Evolutionary conservation across 2,888 invertebrate genomes (phyloP), one percentile per base, ranked within the genome.

Genomic region (Pyrrhia umbra): DNA sequence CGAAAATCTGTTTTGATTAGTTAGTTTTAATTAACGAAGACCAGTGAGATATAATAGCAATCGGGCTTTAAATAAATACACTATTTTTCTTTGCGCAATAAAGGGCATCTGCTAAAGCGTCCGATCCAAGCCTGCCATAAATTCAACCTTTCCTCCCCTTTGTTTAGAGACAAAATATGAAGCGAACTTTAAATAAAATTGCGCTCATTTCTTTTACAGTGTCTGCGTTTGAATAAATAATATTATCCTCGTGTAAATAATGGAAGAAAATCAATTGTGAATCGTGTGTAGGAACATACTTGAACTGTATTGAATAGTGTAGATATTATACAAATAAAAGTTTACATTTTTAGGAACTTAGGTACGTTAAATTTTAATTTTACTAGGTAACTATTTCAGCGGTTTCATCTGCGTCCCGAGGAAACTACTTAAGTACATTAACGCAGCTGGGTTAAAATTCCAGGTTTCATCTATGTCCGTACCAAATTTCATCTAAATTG

Each of bases 91-190:
- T 25, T 25, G n/a, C 62, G 55, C 47, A 68, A 75, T 77, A 65
- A 67, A 46, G 37, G 61, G 58, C 81, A 78, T 77, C 79, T 79
- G 79, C 58, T 49, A 54, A 61, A 30, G 25, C 58, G 68, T 47
- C 67, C 47, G 55, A 64, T 69, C 50, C 60, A 65, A 68, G 49
- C 61, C 37, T 20, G 50, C 61, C 50, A 80, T 80, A 79, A 78
- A 72, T 72, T 60, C 21, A 50, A 58, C 42, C 56, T 43, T 56
- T 59, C 45, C 49, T 57, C 65, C 65, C 75, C 75, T 75, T 71
- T 80, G 68, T 75, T 80, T 64, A 62, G 59, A 74, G 57, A 65
- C 70, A 67, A 80, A 74, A 77, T 77, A 73, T 66, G 63, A 59
- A 68, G 52, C 57, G 56, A 58, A 62, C 62, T 69, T 68, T 61